Base-by-base conservation (phyloP, 2,797 vertebrate species). In the Sus cebifrons region DNA sequence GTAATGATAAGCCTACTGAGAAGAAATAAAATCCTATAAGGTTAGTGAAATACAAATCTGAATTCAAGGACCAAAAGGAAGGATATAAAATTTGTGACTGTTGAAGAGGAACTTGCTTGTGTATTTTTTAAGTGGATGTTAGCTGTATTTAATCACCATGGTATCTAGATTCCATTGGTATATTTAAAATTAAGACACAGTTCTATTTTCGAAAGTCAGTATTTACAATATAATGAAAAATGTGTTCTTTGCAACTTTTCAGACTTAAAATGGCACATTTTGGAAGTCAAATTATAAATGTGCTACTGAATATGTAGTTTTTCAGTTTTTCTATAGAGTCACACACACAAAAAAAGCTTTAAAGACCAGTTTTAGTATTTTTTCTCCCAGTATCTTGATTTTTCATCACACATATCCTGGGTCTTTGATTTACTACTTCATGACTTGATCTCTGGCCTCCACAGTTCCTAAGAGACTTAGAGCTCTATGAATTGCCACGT, bases 21-120 rank as follows among this genome's bases (percentile, higher is more conserved):
- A 92, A 40, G 14, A 40, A 60, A 60, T 75, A 71, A 94, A 81
- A 60, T 86, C 67, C n/a, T n/a, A 4, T 49, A 18, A 52, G 27
- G 29, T 62, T 75, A 77, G 58, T 79, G 67, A 21, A 56, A 88
- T 68, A 67, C 21, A 87, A 73, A 56, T 68, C 54, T 32, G 32
- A 91, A 16, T 68, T 91, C 52, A 79, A 27, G 60, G 54, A 94
- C 65, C 27, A 79, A 78, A 84, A 84, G 23, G n/a, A 86, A 67
- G 65, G 5, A 36, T 17, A 67, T 40, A 29, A 32, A 56, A 70
- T 81, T 85, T 78, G 64, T 32, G 8, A 52, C 8, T 54, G 20
- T 54, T 64, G 32, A 77, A 77, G 64, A 64, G 20, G 25, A 83
- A 9, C 6, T n/a, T 44, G 16, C 56, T 13, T 79, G 16, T 54